Evolutionary conservation across 2,888 invertebrate genomes (phyloP).

Genomic region (Diaphora mendica): DNA sequence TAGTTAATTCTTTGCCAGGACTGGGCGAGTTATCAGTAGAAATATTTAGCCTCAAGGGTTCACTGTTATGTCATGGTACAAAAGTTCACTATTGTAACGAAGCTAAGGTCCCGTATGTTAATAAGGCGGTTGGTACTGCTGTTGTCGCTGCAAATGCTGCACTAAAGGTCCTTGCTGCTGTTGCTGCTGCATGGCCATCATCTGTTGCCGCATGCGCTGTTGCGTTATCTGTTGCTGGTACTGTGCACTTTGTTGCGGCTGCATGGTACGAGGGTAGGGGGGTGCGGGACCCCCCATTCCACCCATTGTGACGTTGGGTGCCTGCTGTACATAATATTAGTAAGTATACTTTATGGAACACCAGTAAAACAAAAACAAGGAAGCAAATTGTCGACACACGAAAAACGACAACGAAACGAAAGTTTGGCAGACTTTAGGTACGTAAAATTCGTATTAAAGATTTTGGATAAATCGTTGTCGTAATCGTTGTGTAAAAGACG

Average conservation of each 20-base stretch:
- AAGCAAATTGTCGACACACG: too few relatives aligned
- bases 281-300: constrained; percentile 92
- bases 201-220: constrained; percentile 89
- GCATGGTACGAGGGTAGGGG: constrained; percentile 89
- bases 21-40: not conserved
- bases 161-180: constrained; percentile 87
- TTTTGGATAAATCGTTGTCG: too few relatives aligned
- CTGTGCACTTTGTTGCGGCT: constrained; percentile 87
- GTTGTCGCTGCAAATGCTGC: constrained; percentile 79
- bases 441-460: too few relatives aligned
- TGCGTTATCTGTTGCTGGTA: constrained; percentile 87
- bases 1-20: not conserved
- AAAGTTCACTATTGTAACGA: not conserved
- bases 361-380: too few relatives aligned
- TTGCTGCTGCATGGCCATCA: constrained; percentile 89
- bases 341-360: not conserved
- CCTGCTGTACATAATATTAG: constrained; percentile 74
- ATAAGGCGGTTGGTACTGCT: constrained; percentile 82
- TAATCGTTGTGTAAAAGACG: too few relatives aligned
- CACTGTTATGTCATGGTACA: not conserved
- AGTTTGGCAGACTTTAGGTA: too few relatives aligned
- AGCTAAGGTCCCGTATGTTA: constrained; percentile 48
- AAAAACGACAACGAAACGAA: too few relatives aligned
- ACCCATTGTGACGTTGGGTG: constrained; percentile 95
- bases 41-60: not conserved